phyloP scores from a whole-genome alignment of 2,797 vertebrate species.

The Gadopsis bispinosus region DNA sequence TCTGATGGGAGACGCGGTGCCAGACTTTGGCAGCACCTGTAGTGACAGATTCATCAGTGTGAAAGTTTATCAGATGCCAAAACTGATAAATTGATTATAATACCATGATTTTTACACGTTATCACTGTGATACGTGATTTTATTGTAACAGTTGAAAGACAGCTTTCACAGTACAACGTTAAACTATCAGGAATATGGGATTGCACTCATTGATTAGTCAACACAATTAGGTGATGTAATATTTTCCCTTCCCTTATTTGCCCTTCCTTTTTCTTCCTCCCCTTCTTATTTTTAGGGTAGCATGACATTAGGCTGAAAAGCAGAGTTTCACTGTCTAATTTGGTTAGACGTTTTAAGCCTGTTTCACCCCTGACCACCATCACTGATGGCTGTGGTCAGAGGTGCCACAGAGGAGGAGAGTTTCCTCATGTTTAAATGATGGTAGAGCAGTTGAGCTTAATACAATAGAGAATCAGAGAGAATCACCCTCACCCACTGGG shows the following conservation, averaged over 20 bases:
- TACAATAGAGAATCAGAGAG: conserved; percentile 1
- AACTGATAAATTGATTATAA: not conserved
- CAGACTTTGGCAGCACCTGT: not conserved
- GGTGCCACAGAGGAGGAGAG: not conserved
- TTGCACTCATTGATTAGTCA: not conserved
- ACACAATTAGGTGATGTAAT: too few species aligned
- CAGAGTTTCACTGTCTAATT: not conserved
- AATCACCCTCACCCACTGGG: conserved; percentile 6
- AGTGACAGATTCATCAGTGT: not conserved
- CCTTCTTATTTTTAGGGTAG: not conserved
- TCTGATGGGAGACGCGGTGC: not conserved
- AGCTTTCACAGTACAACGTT: not conserved
- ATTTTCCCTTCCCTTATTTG: too few species aligned
- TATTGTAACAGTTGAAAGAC: not conserved
- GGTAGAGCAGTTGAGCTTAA: conserved; percentile 2
- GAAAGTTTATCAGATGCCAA: not conserved
- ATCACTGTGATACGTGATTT: not conserved
- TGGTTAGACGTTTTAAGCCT: not conserved
- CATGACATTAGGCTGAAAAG: not conserved
- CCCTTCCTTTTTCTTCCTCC: not conserved
- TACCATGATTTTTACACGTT: not conserved
- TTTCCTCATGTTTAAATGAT: conserved; percentile 12
- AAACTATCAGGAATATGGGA: conserved; percentile 1
- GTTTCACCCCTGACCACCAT: not conserved
- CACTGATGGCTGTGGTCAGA: conserved; percentile 3